Evolutionary conservation across 37 sponge, comb jelly and placozoan genomes (phyloP).

Genomic region (Aplysina aerophoba): DNA sequence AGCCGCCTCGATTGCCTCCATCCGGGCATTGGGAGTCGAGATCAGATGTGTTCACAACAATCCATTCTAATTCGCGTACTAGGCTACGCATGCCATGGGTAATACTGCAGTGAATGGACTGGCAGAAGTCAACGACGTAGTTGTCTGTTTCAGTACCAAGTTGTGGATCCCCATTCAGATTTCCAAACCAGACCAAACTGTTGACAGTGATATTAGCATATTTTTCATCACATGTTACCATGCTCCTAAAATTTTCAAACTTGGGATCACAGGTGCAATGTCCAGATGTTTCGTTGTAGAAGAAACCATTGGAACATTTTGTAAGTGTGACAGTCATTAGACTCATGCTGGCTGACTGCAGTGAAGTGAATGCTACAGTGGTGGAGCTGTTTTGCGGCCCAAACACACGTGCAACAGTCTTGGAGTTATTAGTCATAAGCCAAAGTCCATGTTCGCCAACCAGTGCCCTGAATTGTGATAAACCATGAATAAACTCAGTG

Average conservation of each 20-base stretch:
- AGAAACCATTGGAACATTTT: background rate
- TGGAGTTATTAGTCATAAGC: background rate
- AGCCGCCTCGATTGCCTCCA: background rate
- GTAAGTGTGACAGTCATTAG: background rate
- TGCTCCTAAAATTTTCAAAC: background rate
- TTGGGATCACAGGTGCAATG: background rate
- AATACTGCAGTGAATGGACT: background rate
- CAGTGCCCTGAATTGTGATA: background rate
- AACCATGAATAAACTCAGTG: background rate
- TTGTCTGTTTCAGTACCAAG: background rate
- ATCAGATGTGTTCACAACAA: background rate
- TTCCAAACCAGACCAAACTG: background rate
- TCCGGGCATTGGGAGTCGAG: background rate
- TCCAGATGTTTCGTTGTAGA: background rate
- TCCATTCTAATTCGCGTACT: background rate
- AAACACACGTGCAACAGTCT: background rate
- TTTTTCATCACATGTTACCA: background rate
- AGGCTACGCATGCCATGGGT: background rate
- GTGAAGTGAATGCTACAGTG: background rate
- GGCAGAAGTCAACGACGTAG: background rate
- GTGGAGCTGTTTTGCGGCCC: background rate
- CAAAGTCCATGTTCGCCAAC: conserved; percentile 1
- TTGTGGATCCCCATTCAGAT: background rate
- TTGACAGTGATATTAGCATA: background rate
- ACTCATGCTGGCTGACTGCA: background rate